These are phyloP conservation scores for Chrysolina oricalcia DNA, from an alignment of 2,888 invertebrate genomes.

Conservation along the genomic window DNA sequence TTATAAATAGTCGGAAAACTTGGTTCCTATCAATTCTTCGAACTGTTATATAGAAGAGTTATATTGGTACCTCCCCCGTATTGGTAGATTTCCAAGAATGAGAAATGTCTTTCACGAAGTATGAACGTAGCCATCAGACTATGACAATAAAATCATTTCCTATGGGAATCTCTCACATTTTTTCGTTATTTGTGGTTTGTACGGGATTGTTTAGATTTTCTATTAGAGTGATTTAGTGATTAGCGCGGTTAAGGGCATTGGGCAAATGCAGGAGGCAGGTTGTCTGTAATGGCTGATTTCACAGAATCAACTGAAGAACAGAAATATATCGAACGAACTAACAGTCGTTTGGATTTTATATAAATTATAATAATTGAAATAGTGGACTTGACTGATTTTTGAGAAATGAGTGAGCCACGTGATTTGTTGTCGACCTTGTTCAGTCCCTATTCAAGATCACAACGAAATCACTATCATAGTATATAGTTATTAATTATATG, in stretches of 20 bases:
- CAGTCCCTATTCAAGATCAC: no score
- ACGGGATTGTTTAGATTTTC: constrained; percentile 41
- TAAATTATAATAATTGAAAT: not conserved
- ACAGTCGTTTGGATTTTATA: not conserved
- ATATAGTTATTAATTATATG: no score
- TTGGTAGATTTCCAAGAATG: not conserved
- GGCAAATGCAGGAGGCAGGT: not conserved
- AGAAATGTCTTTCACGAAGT: constrained; percentile 70
- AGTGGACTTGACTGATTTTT: not conserved
- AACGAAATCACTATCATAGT: no score
- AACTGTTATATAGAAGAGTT: not conserved
- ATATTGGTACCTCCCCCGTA: constrained; percentile 5
- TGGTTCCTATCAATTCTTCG: no score
- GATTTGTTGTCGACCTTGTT: not conserved
- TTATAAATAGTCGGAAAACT: no score
- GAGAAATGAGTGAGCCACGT: not conserved
- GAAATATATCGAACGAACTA: not conserved
- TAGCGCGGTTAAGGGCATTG: constrained; percentile 8
- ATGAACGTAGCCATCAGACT: constrained; percentile 61
- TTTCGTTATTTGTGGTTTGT: constrained; percentile 52
- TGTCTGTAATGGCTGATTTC: not conserved
- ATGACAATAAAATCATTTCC: constrained; percentile 65
- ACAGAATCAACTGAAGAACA: not conserved
- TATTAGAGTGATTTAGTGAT: constrained; percentile 32
- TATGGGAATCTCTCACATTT: constrained; percentile 65